Percentiles rank a stretch among this genome's conserved stretches.
Conservation (phyloP, 2,113 vertebrate species). For the Zosterops japonicus region DNA sequence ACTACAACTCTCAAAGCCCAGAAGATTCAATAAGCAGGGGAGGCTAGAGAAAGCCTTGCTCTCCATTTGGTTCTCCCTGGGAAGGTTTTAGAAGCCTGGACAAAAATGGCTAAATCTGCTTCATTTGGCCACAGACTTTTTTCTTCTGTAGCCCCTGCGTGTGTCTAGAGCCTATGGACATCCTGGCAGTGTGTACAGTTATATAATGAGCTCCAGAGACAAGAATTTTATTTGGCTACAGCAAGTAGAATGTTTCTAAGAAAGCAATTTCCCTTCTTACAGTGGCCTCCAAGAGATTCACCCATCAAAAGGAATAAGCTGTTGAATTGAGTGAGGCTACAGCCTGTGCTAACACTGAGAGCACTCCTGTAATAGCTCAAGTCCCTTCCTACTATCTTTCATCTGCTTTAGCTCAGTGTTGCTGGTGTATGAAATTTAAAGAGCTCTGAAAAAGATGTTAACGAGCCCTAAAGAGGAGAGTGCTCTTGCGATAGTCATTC, state of each 20-base stretch:
- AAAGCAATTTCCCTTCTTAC: background rate
- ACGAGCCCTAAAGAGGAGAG: slow-evolving; percentile 52
- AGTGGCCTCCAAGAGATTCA: background rate
- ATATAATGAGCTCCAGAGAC: background rate
- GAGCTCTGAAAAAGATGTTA: slow-evolving; percentile 66
- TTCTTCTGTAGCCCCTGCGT: background rate
- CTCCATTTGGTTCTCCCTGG: background rate
- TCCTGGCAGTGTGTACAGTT: background rate
- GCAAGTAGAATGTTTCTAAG: background rate
- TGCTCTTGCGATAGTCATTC: slow-evolving; percentile 9
- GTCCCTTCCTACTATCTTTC: background rate
- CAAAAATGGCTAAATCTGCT: background rate
- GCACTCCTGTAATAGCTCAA: background rate
- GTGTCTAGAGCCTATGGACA: background rate
- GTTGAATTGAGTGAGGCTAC: background rate
- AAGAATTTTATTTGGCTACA: background rate
- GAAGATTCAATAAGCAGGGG: background rate
- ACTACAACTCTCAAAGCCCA: background rate
- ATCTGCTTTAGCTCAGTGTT: slow-evolving; percentile 9
- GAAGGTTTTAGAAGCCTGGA: background rate
- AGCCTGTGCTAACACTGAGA: background rate
- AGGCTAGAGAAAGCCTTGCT: background rate
- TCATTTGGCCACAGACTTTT: background rate
- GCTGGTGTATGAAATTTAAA: slow-evolving; percentile 54
- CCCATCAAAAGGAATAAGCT: background rate